A percentile compares a stretch with the other conserved stretches of the same genome.
phyloP scores from a whole-genome alignment of 2,888 invertebrate species.

The Lycia hirtaria region DNA sequence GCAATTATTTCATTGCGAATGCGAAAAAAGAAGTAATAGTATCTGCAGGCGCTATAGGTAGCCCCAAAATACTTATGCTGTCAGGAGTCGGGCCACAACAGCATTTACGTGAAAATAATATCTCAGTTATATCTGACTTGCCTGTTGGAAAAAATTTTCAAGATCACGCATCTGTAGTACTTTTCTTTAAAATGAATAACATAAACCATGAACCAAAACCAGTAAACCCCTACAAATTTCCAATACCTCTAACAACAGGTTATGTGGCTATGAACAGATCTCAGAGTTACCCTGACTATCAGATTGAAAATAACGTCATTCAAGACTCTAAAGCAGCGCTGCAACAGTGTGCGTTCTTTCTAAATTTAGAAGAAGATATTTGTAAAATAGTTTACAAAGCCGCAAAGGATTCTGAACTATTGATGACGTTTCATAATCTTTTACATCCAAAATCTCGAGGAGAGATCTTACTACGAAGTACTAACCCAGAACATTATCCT shows the following conservation, averaged over 20 bases:
- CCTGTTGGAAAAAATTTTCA: conserved; percentile 54
- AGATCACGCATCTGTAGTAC: conserved; percentile 42
- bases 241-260: conserved; percentile 46
- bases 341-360: no score
- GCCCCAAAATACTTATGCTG: conserved; percentile 54
- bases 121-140: conserved; percentile 44
- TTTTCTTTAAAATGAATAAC: no score
- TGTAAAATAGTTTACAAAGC: background rate
- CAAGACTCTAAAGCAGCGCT: no score
- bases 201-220: no score
- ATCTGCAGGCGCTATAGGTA: conserved; percentile 54
- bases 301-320: no score
- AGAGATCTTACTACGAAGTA: conserved; percentile 46
- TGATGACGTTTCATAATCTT: conserved; percentile 22
- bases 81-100: conserved; percentile 54
- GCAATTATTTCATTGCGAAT: conserved; percentile 26
- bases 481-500: conserved; percentile 53
- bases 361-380: conserved; percentile 9
- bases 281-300: conserved; percentile 62
- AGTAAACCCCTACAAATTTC: conserved; percentile 1
- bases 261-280: conserved; percentile 54
- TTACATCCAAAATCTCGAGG: conserved; percentile 62
- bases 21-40: conserved; percentile 52
- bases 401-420: background rate
- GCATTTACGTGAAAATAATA: conserved; percentile 46